A percentile compares a stretch with the other conserved stretches of the same genome.
Conservation (phyloP, 1,140 invertebrate genomes). For the Drosophila auraria region DNA sequence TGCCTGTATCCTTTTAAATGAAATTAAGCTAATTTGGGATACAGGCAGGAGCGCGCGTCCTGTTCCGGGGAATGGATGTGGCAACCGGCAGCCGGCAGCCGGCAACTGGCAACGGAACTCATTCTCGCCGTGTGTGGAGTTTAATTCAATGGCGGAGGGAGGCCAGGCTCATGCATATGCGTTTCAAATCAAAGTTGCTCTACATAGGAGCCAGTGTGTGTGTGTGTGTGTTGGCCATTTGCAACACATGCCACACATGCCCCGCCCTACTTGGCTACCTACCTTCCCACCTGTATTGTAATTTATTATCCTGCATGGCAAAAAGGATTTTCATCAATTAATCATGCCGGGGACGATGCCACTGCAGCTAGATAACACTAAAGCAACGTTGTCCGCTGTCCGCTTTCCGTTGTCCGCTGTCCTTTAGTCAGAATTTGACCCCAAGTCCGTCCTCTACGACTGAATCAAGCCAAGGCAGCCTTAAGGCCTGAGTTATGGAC, state of each 20-base stretch:
- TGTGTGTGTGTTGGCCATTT: slow-evolving; percentile 54
- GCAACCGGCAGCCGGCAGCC: slow-evolving; percentile 5
- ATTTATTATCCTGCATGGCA: slow-evolving; percentile 83
- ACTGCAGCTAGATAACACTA: slow-evolving; percentile 66
- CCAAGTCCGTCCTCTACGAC: slow-evolving; percentile 14
- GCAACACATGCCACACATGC: slow-evolving; percentile 56
- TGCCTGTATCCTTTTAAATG: slow-evolving; percentile 75
- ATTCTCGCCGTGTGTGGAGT: slow-evolving; percentile 43
- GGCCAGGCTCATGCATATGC: slow-evolving; percentile 49
- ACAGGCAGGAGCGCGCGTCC: slow-evolving; percentile 54
- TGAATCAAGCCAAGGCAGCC: neutral
- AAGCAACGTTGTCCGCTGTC: slow-evolving; percentile 22
- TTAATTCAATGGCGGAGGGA: slow-evolving; percentile 51
- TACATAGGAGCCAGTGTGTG: slow-evolving; percentile 20
- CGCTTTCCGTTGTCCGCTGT: slow-evolving; percentile 2
- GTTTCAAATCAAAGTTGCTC: slow-evolving; percentile 58
- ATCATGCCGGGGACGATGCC: slow-evolving; percentile 75
- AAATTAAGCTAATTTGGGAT: slow-evolving; percentile 82
- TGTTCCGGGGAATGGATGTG: slow-evolving; percentile 22
- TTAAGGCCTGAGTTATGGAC: slow-evolving; percentile 10
- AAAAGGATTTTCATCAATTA: slow-evolving; percentile 83
- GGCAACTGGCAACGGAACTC: slow-evolving; percentile 39
- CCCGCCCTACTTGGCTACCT: slow-evolving; percentile 1
- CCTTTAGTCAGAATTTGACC: neutral
- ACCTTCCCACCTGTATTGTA: slow-evolving; percentile 61